phyloP scores from a whole-genome alignment of 2,113 vertebrate species.

The Perca schrenkii region DNA sequence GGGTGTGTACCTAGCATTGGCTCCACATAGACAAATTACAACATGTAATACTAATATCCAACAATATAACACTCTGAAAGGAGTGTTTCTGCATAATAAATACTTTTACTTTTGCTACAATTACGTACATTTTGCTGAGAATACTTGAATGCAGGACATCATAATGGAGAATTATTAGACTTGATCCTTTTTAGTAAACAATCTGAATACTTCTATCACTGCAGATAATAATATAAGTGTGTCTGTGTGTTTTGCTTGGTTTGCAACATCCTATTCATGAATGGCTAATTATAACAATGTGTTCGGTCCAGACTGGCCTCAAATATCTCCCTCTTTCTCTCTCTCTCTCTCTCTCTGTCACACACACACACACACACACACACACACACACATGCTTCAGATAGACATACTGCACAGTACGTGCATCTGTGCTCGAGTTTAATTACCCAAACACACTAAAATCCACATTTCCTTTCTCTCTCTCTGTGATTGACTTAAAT shows the following conservation, averaged over 20 bases:
- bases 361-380: slow-evolving; percentile 8
- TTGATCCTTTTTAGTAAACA: too few species aligned
- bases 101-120: too few species aligned
- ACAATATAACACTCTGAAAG: too few species aligned
- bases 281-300: slow-evolving; percentile 47
- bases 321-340: neutral
- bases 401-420: slow-evolving; percentile 15
- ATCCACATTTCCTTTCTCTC: slow-evolving; percentile 37
- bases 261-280: slow-evolving; percentile 15
- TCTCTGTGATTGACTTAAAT: slow-evolving; percentile 42
- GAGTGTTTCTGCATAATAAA: too few species aligned
- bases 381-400: neutral
- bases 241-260: slow-evolving; percentile 30
- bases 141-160: too few species aligned
- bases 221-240: neutral
- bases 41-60: too few species aligned
- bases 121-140: too few species aligned
- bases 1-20: too few species aligned
- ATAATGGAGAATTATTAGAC: too few species aligned
- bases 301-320: slow-evolving; percentile 24
- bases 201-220: neutral
- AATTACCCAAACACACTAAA: slow-evolving; percentile 26
- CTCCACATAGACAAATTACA: too few species aligned
- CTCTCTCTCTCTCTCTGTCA: too few species aligned
- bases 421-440: slow-evolving; percentile 16